A percentile compares a stretch with the other conserved stretches of the same genome.
Evolutionary conservation across 2,888 invertebrate species (phyloP).

Genomic region (Phymatocera aterrima): DNA sequence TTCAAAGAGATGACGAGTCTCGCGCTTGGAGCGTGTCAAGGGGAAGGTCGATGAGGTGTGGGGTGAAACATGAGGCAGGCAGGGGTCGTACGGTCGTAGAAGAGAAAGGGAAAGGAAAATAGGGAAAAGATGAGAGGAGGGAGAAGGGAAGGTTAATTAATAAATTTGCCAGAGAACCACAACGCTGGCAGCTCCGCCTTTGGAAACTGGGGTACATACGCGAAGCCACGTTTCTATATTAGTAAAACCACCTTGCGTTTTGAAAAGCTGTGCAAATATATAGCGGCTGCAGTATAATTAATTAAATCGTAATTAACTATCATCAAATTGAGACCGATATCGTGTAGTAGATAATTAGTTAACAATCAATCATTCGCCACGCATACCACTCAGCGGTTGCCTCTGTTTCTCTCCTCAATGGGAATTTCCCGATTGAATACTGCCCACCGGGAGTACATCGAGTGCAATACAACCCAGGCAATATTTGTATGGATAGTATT

Average conservation of each 20-base stretch:
- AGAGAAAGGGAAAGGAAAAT: conserved; percentile 23
- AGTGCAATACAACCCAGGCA: neutral
- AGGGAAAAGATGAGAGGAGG: conserved; percentile 36
- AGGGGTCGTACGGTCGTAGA: conserved; percentile 41
- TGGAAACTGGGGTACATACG: conserved; percentile 32
- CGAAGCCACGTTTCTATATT: neutral
- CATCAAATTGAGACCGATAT: conserved; percentile 40
- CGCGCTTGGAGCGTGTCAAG: neutral
- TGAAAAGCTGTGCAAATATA: conserved; percentile 63
- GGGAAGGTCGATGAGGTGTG: conserved; percentile 10
- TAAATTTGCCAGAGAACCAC: conserved; percentile 39
- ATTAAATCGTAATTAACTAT: conserved; percentile 67
- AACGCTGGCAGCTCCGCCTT: conserved; percentile 8
- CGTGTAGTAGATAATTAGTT: conserved; percentile 40
- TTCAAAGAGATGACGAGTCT: conserved; percentile 8
- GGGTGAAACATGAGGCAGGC: too few species aligned
- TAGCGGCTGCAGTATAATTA: conserved; percentile 66
- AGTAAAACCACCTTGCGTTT: conserved; percentile 34
- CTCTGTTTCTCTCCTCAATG: conserved; percentile 11
- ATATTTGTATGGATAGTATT: neutral
- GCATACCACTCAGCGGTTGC: conserved; percentile 15
- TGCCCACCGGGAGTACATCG: conserved; percentile 21
- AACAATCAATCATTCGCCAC: conserved; percentile 44
- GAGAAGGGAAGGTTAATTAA: conserved; percentile 41
- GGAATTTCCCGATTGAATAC: conserved; percentile 17